phyloP scores from a whole-genome alignment of 2,888 invertebrate species.

The Caenorhabditis sp. region DNA sequence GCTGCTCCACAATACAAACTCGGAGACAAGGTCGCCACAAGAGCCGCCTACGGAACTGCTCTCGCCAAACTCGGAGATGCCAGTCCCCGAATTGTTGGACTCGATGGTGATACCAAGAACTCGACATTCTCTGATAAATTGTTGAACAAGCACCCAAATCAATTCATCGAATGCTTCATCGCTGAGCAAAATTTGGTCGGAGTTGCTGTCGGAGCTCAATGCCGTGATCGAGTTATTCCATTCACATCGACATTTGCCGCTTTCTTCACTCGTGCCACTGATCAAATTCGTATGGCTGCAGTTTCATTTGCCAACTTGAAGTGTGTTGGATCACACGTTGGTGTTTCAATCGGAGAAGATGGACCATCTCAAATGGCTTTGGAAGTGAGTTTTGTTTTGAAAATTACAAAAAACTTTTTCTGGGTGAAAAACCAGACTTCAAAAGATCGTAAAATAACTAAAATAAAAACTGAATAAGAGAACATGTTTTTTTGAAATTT shows the following conservation, averaged over 20 bases:
- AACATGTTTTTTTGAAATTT: too few relatives aligned
- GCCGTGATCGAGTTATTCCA: constrained; percentile 88
- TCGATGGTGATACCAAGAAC: constrained; percentile 98
- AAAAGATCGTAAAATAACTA: too few relatives aligned
- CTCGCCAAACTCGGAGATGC: constrained; percentile 84
- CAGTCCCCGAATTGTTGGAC: constrained; percentile 82
- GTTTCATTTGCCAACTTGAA: constrained; percentile 97
- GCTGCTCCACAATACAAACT: constrained; percentile 82
- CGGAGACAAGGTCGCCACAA: constrained; percentile 81
- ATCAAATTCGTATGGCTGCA: constrained; percentile 98
- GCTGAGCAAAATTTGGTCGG: constrained; percentile 85
- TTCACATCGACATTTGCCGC: constrained; percentile 97
- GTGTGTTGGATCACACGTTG: constrained; percentile 90
- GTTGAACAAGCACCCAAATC: constrained; percentile 77
- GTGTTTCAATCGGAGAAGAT: constrained; percentile 84
- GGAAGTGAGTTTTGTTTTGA: constrained; percentile 78
- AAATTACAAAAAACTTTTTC: background rate
- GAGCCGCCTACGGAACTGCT: constrained; percentile 92
- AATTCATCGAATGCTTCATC: constrained; percentile 96
- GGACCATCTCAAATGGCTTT: constrained; percentile 96
- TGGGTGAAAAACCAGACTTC: background rate
- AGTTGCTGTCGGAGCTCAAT: constrained; percentile 91
- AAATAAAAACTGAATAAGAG: too few relatives aligned
- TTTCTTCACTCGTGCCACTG: constrained; percentile 94
- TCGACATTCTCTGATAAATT: constrained; percentile 95